Conservation (phyloP, 2,113 vertebrate genomes). For the Pimephales promelas region DNA sequence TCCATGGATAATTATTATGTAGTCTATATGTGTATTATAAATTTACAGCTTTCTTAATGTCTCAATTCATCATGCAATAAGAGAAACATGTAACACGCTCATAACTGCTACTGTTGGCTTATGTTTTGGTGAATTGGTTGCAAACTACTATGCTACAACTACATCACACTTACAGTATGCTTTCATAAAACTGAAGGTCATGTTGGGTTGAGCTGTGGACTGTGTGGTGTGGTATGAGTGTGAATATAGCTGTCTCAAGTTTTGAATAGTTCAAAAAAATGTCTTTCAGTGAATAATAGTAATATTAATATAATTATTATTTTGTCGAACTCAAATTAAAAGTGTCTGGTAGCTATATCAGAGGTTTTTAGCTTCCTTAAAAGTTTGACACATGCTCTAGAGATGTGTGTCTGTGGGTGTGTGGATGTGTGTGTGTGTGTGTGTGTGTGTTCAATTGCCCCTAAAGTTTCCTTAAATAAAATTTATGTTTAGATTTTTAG, state of each 20-base stretch:
- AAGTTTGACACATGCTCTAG: not conserved
- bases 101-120: not conserved
- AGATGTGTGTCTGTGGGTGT: too few species aligned
- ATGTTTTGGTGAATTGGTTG: not conserved
- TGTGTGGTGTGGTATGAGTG: too few species aligned
- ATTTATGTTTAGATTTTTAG: not conserved
- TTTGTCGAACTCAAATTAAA: not conserved
- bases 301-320: too few species aligned
- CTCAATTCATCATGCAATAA: not conserved
- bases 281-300: not conserved
- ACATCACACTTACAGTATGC: not conserved
- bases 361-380: too few species aligned
- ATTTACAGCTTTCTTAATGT: not conserved
- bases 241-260: not conserved
- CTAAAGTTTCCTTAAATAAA: not conserved
- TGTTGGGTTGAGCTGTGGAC: not conserved
- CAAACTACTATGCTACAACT: not conserved
- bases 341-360: not conserved
- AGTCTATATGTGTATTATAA: not conserved
- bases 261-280: not conserved
- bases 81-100: not conserved
- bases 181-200: not conserved
- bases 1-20: not conserved
- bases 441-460: not conserved
- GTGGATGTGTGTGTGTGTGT: too few species aligned